These are phyloP conservation scores for Eucriotettix oculatus DNA, from an alignment of 2,888 invertebrate genomes.

Conservation along the genomic window DNA sequence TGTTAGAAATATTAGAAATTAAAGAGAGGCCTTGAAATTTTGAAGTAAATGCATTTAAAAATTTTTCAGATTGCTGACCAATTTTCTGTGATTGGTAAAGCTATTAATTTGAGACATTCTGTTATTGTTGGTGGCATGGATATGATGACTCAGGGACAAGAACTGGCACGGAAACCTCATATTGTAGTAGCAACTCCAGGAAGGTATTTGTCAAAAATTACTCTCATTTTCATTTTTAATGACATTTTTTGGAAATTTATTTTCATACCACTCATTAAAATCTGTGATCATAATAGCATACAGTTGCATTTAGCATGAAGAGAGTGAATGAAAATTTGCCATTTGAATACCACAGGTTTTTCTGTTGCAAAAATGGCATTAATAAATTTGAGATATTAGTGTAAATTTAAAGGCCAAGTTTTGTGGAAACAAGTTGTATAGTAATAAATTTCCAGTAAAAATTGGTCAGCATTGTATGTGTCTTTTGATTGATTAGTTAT, in stretches of 20 bases:
- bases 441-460: too few species aligned
- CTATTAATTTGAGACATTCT: constrained; percentile 63
- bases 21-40: too few species aligned
- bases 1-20: too few species aligned
- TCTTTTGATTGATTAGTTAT: too few species aligned
- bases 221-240: too few species aligned
- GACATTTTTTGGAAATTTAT: neutral
- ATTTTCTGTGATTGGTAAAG: constrained; percentile 79
- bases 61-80: constrained; percentile 74
- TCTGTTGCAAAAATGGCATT: too few species aligned
- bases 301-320: neutral
- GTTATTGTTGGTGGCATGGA: constrained; percentile 93
- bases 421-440: too few species aligned
- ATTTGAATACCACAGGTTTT: too few species aligned
- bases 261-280: neutral
- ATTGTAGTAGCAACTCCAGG: constrained; percentile 96
- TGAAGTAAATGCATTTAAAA: neutral
- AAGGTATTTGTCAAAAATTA: constrained; percentile 16
- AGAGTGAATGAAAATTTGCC: too few species aligned
- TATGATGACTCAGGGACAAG: constrained; percentile 74
- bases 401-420: too few species aligned
- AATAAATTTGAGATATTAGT: too few species aligned
- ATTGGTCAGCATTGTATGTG: too few species aligned
- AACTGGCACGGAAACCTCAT: constrained; percentile 72
- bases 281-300: neutral